Conservation (phyloP, 1,140 invertebrate species). For the Eueides isabella region DNA sequence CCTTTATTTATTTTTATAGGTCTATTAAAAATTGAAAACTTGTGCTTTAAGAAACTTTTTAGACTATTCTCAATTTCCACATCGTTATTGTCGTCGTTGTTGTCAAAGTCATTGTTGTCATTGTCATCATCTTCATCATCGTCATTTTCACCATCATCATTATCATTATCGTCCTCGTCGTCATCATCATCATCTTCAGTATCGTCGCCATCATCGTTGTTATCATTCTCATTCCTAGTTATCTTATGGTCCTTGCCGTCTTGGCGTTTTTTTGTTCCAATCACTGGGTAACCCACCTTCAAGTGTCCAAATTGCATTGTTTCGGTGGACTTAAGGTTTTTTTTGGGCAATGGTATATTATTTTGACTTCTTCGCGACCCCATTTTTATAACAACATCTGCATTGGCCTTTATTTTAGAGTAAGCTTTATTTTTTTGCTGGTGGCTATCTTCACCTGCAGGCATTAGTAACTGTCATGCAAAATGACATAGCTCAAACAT, state of each 20-base stretch:
- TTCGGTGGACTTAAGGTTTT: conserved; percentile 40
- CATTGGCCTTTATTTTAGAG: conserved; percentile 76
- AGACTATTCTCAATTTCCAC: conserved; percentile 62
- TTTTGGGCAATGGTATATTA: conserved; percentile 35
- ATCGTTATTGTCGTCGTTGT: conserved; percentile 64
- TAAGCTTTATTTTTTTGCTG: conserved; percentile 72
- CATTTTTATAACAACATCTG: conserved; percentile 75
- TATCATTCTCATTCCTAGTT: conserved; percentile 70
- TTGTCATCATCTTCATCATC: conserved; percentile 69
- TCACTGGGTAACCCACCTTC: conserved; percentile 50
- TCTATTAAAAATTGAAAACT: conserved; percentile 22
- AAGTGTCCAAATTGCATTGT: conserved; percentile 52
- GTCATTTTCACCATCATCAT: conserved; percentile 68
- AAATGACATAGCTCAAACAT: conserved; percentile 82
- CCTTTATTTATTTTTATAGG: not conserved
- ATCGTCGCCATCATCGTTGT: conserved; percentile 74
- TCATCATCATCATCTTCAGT: conserved; percentile 79
- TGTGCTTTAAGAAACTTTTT: conserved; percentile 26
- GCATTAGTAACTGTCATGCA: conserved; percentile 84
- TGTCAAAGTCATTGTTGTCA: conserved; percentile 31
- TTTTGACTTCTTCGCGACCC: conserved; percentile 49
- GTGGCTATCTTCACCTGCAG: conserved; percentile 82
- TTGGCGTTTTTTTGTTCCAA: conserved; percentile 66
- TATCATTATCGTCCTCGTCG: conserved; percentile 47
- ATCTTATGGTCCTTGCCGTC: conserved; percentile 34